phyloP scores from a whole-genome alignment of 2,888 invertebrate species.

The Hirtodrosophila cameraria region DNA sequence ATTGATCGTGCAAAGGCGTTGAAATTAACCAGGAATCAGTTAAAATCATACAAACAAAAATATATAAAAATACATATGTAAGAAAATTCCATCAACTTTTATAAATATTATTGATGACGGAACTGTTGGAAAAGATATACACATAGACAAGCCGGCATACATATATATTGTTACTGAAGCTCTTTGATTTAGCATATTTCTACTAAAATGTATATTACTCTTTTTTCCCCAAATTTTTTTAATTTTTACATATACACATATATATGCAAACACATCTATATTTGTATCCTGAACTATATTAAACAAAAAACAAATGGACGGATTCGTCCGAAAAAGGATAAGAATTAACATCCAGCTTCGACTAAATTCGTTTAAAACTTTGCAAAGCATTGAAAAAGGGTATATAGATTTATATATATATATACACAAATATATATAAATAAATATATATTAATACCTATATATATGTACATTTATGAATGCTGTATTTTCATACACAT shows the following conservation, averaged over 20 bases:
- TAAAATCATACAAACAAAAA: constrained; percentile 2
- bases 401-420: constrained; percentile 61
- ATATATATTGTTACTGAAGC: constrained; percentile 47
- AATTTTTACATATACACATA: constrained; percentile 10
- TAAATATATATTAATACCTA: constrained; percentile 23
- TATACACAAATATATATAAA: constrained; percentile 43
- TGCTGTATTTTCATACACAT: constrained; percentile 71
- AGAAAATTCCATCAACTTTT: constrained; percentile 50
- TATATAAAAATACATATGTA: constrained; percentile 10
- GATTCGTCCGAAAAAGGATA: constrained; percentile 14
- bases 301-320: constrained; percentile 25
- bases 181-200: constrained; percentile 35
- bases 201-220: constrained; percentile 43
- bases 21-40: constrained; percentile 18
- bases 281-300: constrained; percentile 54
- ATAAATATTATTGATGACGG: constrained; percentile 22
- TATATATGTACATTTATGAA: constrained; percentile 47
- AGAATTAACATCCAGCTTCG: constrained; percentile 35
- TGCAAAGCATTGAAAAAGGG: constrained; percentile 69
- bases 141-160: constrained; percentile 6
- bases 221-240: constrained; percentile 21
- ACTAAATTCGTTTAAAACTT: constrained; percentile 47
- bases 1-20: too few species aligned
- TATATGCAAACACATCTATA: constrained; percentile 36
- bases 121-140: constrained; percentile 14